A percentile compares a stretch with the other conserved stretches of the same genome.
Evolutionary conservation across 2,113 vertebrate species (phyloP).

Genomic region (Ranitomeya variabilis): DNA sequence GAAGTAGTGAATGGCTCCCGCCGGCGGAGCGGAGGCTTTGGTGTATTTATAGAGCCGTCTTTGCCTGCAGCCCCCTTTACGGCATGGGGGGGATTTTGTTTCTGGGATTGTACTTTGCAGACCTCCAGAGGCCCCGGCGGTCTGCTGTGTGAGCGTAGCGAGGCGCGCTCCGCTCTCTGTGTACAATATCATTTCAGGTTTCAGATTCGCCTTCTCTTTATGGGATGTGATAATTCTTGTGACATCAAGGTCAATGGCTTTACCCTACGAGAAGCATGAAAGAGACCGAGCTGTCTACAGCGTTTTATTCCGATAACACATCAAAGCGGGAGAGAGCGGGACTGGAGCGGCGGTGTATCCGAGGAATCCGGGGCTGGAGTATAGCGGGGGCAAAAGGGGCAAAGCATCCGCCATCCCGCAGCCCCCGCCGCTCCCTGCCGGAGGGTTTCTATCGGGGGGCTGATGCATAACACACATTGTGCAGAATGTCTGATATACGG

Average conservation of each 20-base stretch:
- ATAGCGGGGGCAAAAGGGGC: neutral
- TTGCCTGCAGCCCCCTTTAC: slow-evolving; percentile 11
- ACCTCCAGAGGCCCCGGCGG: slow-evolving; percentile 12
- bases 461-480: no score
- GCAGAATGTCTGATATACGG: no score
- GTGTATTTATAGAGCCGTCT: slow-evolving; percentile 40
- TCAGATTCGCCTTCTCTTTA: slow-evolving; percentile 28
- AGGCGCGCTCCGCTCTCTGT: neutral
- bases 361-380: neutral
- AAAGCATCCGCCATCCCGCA: neutral
- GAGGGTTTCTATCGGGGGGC: no score
- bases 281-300: slow-evolving; percentile 12
- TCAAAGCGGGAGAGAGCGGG: neutral
- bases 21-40: neutral
- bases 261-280: slow-evolving; percentile 24
- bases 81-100: slow-evolving; percentile 29
- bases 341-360: neutral
- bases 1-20: neutral
- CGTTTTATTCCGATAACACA: neutral
- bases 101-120: slow-evolving; percentile 16
- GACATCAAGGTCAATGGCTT: slow-evolving; percentile 39
- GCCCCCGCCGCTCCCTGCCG: no score
- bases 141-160: neutral
- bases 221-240: slow-evolving; percentile 39
- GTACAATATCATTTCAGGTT: neutral